Conservation (phyloP, 1,140 invertebrate genomes). For the Maconellicoccus hirsutus region DNA sequence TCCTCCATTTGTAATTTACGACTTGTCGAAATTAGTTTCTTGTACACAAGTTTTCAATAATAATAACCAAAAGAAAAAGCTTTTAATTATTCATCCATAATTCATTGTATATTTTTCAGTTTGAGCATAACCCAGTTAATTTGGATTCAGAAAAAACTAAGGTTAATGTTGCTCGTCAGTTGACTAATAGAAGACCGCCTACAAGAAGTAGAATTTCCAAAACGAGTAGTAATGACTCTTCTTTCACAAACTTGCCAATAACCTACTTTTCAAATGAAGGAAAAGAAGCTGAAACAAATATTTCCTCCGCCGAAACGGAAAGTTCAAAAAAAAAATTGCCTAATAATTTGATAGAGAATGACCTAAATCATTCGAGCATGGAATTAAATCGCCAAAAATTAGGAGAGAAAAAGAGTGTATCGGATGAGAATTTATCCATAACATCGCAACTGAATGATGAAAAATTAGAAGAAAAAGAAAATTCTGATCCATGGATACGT, state of each 20-base stretch:
- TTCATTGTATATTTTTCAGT: conserved; percentile 1
- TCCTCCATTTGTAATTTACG: too few species aligned
- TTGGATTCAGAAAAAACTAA: neutral
- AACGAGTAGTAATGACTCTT: neutral
- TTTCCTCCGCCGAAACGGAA: too few species aligned
- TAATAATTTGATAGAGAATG: neutral
- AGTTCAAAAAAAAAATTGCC: too few species aligned
- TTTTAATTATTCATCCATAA: too few species aligned
- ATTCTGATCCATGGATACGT: conserved; percentile 2
- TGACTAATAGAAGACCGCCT: neutral
- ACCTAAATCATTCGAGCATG: neutral
- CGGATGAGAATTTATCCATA: neutral
- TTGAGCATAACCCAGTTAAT: neutral
- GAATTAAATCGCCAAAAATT: neutral
- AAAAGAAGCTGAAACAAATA: neutral
- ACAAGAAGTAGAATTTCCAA: neutral
- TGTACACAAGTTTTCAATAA: too few species aligned
- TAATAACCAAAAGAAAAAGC: too few species aligned
- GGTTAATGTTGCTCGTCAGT: neutral
- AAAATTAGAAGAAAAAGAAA: neutral
- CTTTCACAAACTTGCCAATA: neutral
- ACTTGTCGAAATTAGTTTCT: too few species aligned
- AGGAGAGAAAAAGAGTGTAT: neutral
- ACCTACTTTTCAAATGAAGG: neutral
- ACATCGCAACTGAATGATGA: neutral